These are phyloP conservation scores for Tyto alba DNA, from an alignment of 2,113 vertebrate species.

Conservation along the genomic window DNA sequence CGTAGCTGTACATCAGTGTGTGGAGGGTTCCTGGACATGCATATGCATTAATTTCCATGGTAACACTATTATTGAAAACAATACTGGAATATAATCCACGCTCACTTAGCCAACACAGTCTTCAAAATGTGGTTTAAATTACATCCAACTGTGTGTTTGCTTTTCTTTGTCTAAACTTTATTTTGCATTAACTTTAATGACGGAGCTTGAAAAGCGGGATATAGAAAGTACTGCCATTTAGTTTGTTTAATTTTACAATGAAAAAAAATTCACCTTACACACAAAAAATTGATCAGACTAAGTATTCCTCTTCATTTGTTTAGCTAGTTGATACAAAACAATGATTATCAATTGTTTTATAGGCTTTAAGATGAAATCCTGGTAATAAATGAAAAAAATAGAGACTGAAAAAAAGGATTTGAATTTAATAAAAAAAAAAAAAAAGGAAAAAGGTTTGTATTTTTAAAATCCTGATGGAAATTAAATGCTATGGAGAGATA, in stretches of 20 bases:
- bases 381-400: neutral
- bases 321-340: neutral
- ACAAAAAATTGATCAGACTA: neutral
- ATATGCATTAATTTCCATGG: conserved; percentile 74
- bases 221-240: neutral
- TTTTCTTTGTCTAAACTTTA: conserved; percentile 76
- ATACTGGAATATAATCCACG: conserved; percentile 75
- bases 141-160: conserved; percentile 73
- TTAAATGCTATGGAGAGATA: neutral
- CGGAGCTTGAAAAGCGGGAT: neutral
- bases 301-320: neutral
- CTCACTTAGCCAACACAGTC: conserved; percentile 69
- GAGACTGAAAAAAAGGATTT: neutral
- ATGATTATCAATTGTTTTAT: neutral
- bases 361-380: conserved; percentile 9
- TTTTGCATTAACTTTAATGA: conserved; percentile 72
- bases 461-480: neutral
- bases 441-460: neutral
- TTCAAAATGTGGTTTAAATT: conserved; percentile 82
- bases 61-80: conserved; percentile 83
- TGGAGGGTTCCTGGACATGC: conserved; percentile 27
- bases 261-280: conserved; percentile 1
- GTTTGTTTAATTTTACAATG: neutral
- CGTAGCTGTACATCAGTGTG: neutral
- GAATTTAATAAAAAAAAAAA: neutral